Base-by-base conservation (phyloP, 2,888 invertebrate species). In the Philereme vetulata region DNA sequence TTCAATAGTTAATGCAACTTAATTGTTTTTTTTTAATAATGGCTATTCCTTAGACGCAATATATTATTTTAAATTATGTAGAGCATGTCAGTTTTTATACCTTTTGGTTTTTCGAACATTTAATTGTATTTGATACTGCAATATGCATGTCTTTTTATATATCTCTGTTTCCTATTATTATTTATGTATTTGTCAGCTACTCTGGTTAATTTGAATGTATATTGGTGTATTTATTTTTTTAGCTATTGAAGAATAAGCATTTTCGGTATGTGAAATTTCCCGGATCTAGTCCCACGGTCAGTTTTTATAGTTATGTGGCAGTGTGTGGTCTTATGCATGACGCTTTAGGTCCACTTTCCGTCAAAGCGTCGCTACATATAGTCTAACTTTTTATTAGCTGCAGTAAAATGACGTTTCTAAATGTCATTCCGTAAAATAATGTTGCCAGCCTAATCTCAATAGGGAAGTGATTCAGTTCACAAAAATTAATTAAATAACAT, bases 231-330 rank as follows among this genome's bases (percentile, higher is more conserved):
- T 90, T 89, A 87, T 88, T 88, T 90, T n/a, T 91, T 90, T 91
- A 91, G 90, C 89, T 89, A 74, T 89, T 92, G 90, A 89, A 91
- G 90, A 92, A 90, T 89, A 90, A 90, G 81, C 90, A 91, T 91
- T 93, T 91, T 90, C 92, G 92, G 85, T 92, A 92, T 92, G 90
- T 92, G 86, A 90, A 91, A 90, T 91, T 92, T 84, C 92, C 92
- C 74, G 92, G 92, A 81, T 91, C 92, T 62, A 83, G 89, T 69
- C 81, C 90, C 63, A 92, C 91, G 92, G 92, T 92, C 86, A 92
- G 92, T 91, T 85, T 84, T 71, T 74, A 79, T 80, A 74, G 78
- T 84, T 85, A 85, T 85, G 85, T 84, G 85, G 76, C 84, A 78
- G 73, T 85, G 82, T 89, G 86, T 80, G 77, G 70, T 70, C 82